Percentiles rank a stretch among this genome's conserved stretches.
These are phyloP conservation scores for Steinernema khuongi DNA, from an alignment of 1,140 invertebrate genomes.

Conservation along the genomic window DNA sequence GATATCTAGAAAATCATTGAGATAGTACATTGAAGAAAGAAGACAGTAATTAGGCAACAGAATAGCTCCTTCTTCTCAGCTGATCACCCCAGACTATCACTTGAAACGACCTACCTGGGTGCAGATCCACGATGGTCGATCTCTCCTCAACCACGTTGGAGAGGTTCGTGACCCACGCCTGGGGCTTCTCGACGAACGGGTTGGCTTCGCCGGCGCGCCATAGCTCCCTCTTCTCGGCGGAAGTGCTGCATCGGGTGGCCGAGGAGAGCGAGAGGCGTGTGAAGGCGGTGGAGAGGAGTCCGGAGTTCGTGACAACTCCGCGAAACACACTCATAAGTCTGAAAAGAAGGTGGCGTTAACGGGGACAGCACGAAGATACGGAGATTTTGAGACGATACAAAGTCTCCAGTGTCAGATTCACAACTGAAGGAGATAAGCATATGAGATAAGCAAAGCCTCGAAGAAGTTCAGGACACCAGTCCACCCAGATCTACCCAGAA, in stretches of 20 bases:
- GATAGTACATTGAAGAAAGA: slow-evolving; percentile 1
- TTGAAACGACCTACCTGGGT: slow-evolving; percentile 72
- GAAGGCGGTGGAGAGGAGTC: background rate
- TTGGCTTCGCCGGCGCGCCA: slow-evolving; percentile 18
- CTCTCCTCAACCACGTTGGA: slow-evolving; percentile 73
- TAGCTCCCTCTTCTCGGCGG: background rate
- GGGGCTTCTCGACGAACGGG: slow-evolving; percentile 59
- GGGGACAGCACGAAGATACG: no score
- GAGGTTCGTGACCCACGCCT: slow-evolving; percentile 78
- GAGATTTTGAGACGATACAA: background rate
- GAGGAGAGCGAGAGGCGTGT: background rate
- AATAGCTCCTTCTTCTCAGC: no score
- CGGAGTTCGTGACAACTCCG: background rate
- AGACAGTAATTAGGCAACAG: slow-evolving; percentile 18
- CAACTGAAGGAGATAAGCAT: no score
- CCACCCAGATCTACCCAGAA: no score
- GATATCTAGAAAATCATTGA: slow-evolving; percentile 43
- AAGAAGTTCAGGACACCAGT: no score
- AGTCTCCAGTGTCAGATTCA: no score
- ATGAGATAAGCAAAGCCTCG: no score
- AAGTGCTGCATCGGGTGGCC: background rate
- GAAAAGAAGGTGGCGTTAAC: no score
- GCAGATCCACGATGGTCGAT: slow-evolving; percentile 76
- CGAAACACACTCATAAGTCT: background rate
- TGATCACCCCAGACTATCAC: slow-evolving; percentile 10